Conservation (phyloP, 2,797 vertebrate species). For the Enteromius anoplus region DNA sequence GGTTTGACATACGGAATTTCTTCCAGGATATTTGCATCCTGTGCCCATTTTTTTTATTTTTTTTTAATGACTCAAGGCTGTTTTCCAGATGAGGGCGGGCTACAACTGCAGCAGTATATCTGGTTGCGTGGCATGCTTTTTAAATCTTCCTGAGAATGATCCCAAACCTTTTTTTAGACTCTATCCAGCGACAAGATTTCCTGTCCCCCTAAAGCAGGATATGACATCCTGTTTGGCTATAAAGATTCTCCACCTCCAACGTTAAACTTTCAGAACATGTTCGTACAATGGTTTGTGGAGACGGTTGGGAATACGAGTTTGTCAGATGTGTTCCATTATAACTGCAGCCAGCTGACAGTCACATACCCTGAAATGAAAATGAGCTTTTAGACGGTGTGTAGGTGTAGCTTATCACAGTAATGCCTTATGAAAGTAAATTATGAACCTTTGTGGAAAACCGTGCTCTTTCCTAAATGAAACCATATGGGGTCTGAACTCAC, state of each 20-base stretch:
- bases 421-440: conserved; percentile 82
- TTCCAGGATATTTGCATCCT: conserved; percentile 53
- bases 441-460: conserved; percentile 75
- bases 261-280: conserved; percentile 13
- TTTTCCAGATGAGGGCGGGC: conserved; percentile 51
- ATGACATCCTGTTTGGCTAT: conserved; percentile 69
- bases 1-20: conserved; percentile 52
- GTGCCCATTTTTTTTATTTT: conserved; percentile 26
- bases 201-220: conserved; percentile 76
- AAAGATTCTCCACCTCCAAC: conserved; percentile 43
- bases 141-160: conserved; percentile 72
- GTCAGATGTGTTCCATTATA: conserved; percentile 27
- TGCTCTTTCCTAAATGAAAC: conserved; percentile 76
- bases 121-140: conserved; percentile 60
- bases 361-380: conserved; percentile 27
- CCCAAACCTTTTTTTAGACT: conserved; percentile 76
- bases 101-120: conserved; percentile 49
- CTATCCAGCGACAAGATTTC: conserved; percentile 65
- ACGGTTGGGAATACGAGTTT: neutral
- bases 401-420: conserved; percentile 80
- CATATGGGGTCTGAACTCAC: conserved; percentile 79
- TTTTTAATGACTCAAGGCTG: conserved; percentile 49
- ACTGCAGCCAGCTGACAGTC: conserved; percentile 17
- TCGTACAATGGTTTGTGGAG: neutral
- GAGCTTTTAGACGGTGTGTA: conserved; percentile 62